Base-by-base conservation (phyloP, 2,888 invertebrate species). In the Spilosoma lubricipeda region DNA sequence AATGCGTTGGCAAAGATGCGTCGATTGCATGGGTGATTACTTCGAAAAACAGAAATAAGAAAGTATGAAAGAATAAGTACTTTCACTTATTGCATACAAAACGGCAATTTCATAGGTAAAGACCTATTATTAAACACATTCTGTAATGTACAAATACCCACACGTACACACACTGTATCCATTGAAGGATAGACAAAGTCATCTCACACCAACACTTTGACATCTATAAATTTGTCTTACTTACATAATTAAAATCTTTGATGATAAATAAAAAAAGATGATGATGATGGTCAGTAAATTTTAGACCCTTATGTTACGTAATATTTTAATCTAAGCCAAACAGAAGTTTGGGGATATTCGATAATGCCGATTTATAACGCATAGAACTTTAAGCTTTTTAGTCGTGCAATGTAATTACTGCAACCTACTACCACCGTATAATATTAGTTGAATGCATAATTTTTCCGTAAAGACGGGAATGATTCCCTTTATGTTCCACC, bases 401-500 rank as follows among this genome's bases (percentile, higher is more conserved):
- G 82, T 81, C 78, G 81, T 79, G 81, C 82, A 77, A 78, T 84
- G 81, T 87, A 88, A 87, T 89, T 86, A 84, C 82, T 80, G 80
- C 82, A 82, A 82, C 82, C 78, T 79, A 73, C 77, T 80, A 67
- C 80, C 81, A 78, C 74, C 80, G 75, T 80, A 81, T 78, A 82
- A 81, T 80, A 83, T 83, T 85, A 82, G 80, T 80, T 79, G 87
- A 92, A 91, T 92, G 90, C 91, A 93, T 92, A 93, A 88, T 93
- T 94, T 93, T 92, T 90, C 90, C 88, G 81, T 86, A 88, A 88
- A 90, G 90, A 87, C 88, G 80, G 86, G 83, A 88, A 87, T 88
- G 90, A 92, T 92, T 92, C 90, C 89, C 87, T 92, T 93, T 93
- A 92, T 92, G 93, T 90, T 90, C 86, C 78, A 82, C 82, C 86